A percentile compares a stretch with the other conserved stretches of the same genome.
Conservation (phyloP, 1,140 invertebrate genomes). For the Drosophila leontia region DNA sequence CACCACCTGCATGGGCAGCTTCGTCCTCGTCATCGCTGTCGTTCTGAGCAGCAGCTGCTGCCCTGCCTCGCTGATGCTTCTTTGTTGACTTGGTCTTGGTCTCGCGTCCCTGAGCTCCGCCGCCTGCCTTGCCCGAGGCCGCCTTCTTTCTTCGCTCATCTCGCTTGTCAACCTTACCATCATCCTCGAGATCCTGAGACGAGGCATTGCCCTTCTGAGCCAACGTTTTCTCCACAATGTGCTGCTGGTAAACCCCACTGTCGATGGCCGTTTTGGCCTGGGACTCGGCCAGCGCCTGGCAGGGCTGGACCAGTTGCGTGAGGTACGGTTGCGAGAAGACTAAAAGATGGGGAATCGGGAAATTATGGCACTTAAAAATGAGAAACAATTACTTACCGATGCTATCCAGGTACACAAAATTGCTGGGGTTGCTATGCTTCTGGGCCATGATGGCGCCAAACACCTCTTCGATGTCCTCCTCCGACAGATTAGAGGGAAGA, state of each 20-base stretch:
- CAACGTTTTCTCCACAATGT: conserved; percentile 87
- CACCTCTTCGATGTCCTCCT: conserved; percentile 91
- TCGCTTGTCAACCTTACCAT: conserved; percentile 89
- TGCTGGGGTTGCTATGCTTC: conserved; percentile 84
- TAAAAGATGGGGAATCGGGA: conserved; percentile 24
- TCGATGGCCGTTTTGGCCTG: conserved; percentile 91
- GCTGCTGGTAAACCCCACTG: conserved; percentile 88
- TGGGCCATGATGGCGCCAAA: conserved; percentile 88
- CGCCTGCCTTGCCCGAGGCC: conserved; percentile 93
- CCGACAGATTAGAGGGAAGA: conserved; percentile 92
- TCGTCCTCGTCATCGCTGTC: conserved; percentile 88
- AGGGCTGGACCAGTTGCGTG: conserved; percentile 89
- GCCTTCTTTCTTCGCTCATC: conserved; percentile 96
- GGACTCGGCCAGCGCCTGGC: conserved; percentile 89
- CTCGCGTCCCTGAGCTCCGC: conserved; percentile 96
- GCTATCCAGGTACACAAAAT: conserved; percentile 86
- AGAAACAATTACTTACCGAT: conserved; percentile 81
- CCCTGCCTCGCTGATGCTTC: conserved; percentile 87
- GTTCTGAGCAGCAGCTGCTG: conserved; percentile 85
- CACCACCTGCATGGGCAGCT: conserved; percentile 15
- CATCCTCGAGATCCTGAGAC: conserved; percentile 57
- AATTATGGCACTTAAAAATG: not conserved
- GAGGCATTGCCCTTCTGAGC: conserved; percentile 70
- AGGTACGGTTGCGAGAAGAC: conserved; percentile 89
- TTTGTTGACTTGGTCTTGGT: conserved; percentile 98